Base-by-base conservation (phyloP, 2,888 invertebrate genomes). In the Anoplius nigerrimus region DNA sequence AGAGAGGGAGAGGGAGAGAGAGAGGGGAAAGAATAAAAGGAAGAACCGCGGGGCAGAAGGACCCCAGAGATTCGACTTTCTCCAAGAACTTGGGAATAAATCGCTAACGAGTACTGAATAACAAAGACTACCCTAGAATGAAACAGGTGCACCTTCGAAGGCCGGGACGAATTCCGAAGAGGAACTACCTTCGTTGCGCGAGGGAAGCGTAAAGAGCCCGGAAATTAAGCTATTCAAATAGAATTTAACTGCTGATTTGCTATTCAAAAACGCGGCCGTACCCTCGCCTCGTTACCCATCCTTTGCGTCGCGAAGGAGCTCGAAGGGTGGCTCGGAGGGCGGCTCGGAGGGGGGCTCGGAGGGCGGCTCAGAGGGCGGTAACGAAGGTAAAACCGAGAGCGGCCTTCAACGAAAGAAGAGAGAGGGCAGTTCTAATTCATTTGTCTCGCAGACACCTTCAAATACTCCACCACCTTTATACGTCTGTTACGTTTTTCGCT, bases 181-280 rank as follows among this genome's bases (percentile, higher is more conserved):
- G 46, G 52, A 61, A 61, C 66, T 66, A 61, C 60, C 66, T 56
- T 24, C 51, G 61, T 16, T 46, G 43, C 48, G 18, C 42, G 42
- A 57, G 56, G 62, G 66, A 71, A 76, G 69, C 71, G 72, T 72
- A 78, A 80, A 75, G 74, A 69, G 69, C 69, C 66, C 63, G 70
- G 69, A 81, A 79, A 80, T 81, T 77, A 75, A 80, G 73, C 76
- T 78, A 76, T 82, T 82, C 76, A 82, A 79, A 74, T 78, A 74
- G 74, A 76, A 75, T 72, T 77, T 76, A 73, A 73, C 80, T 74
- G 73, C 76, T 79, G 80, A 81, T 81, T 78, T 76, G 68, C 79
- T 76, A 79, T 77, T 82, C 79, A 81, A 81, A 82, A 81, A 67
- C 75, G 78, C 71, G 71, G 66, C 72, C 65, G 78, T 71, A 60